phyloP scores from a whole-genome alignment of 2,797 vertebrate genomes.

The Danio tinwini region DNA sequence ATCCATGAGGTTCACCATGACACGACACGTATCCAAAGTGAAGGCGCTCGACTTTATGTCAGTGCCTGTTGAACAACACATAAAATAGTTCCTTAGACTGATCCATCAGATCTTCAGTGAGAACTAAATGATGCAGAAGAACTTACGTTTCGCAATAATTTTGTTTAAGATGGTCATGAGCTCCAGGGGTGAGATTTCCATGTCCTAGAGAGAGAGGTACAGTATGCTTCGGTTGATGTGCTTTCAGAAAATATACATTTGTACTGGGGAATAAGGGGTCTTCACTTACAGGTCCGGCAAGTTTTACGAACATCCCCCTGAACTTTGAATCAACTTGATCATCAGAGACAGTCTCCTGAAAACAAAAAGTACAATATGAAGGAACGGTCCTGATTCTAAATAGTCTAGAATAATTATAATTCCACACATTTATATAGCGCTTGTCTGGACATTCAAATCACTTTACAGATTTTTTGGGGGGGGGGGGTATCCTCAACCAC shows the following conservation, averaged over 20 bases:
- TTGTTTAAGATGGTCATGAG: conserved; percentile 83
- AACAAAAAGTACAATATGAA: conserved; percentile 24
- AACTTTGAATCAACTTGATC: conserved; percentile 75
- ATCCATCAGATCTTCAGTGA: not conserved
- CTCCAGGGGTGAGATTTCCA: conserved; percentile 80
- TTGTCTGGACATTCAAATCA: too few species aligned
- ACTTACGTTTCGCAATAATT: conserved; percentile 83
- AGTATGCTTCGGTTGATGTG: not conserved
- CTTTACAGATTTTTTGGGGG: too few species aligned
- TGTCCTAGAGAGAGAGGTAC: conserved; percentile 75
- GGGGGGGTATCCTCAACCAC: too few species aligned
- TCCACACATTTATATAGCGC: too few species aligned
- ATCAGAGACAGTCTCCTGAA: conserved; percentile 79
- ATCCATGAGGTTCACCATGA: conserved; percentile 90
- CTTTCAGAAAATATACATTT: not conserved
- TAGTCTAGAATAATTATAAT: too few species aligned
- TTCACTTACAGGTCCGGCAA: conserved; percentile 80
- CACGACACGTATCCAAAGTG: conserved; percentile 82
- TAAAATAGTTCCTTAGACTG: not conserved
- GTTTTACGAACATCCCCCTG: conserved; percentile 80
- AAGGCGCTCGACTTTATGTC: conserved; percentile 89
- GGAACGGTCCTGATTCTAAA: not conserved
- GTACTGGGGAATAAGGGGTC: not conserved
- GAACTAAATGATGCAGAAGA: not conserved
- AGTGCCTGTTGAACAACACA: conserved; percentile 73